Conservation (phyloP, 2,888 invertebrate genomes). For the Agriopis leucophaearia region DNA sequence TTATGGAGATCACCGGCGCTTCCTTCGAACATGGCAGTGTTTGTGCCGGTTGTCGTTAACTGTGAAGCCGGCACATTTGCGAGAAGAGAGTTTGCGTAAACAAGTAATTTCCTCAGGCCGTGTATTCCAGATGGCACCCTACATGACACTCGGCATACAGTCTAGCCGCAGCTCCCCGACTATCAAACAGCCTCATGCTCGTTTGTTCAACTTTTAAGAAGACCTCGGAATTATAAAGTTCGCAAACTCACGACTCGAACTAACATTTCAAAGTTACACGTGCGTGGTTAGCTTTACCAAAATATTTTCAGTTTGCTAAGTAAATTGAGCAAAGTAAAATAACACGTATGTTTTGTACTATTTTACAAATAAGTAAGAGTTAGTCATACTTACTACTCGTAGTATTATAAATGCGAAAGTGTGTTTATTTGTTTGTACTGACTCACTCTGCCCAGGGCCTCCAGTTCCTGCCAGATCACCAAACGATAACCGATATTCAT, state of each 20-base stretch:
- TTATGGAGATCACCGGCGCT: constrained; percentile 4
- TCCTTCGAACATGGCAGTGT: not conserved
- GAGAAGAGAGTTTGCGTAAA: constrained; percentile 42
- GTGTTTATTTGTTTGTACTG: too few relatives aligned
- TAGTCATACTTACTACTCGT: too few relatives aligned
- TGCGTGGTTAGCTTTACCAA: constrained; percentile 9
- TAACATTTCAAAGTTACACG: constrained; percentile 2
- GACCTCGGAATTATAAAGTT: constrained; percentile 14
- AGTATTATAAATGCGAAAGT: too few relatives aligned
- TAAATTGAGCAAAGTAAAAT: constrained; percentile 5
- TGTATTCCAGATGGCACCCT: constrained; percentile 16
- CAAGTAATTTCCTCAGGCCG: constrained; percentile 47
- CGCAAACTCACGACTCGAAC: constrained; percentile 1
- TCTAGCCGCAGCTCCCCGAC: constrained; percentile 28
- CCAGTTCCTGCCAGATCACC: too few relatives aligned
- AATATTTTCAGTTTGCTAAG: constrained; percentile 12
- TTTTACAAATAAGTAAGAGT: constrained; percentile 2
- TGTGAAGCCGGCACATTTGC: constrained; percentile 23
- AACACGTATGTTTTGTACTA: not conserved
- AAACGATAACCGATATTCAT: too few relatives aligned
- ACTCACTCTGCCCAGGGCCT: too few relatives aligned
- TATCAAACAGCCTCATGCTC: constrained; percentile 20
- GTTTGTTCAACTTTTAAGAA: constrained; percentile 26
- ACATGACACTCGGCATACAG: constrained; percentile 28
- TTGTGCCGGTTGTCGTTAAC: constrained; percentile 12